phyloP scores from a whole-genome alignment of 2,888 invertebrate species.

The Monoplex corrugatus region DNA sequence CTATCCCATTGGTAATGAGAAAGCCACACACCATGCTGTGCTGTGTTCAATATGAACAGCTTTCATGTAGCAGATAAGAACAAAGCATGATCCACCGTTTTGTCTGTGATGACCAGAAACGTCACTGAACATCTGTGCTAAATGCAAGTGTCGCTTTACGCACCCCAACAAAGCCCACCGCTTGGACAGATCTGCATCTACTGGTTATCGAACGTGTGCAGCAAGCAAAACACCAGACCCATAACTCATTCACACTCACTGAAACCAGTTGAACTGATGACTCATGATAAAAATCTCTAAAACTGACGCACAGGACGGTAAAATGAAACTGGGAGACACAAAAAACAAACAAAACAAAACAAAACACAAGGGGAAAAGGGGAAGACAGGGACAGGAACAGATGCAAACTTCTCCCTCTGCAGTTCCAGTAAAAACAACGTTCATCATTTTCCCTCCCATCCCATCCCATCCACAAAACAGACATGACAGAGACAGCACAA shows the following conservation, averaged over 20 bases:
- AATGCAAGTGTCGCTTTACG: too few species aligned
- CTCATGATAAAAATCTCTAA: constrained; percentile 42
- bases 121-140: too few species aligned
- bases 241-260: not conserved
- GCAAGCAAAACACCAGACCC: not conserved
- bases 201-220: constrained; percentile 24
- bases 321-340: too few species aligned
- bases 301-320: too few species aligned
- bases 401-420: not conserved
- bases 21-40: too few species aligned
- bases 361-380: not conserved
- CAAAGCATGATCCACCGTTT: too few species aligned
- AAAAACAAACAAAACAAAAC: not conserved
- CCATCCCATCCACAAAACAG: not conserved
- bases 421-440: not conserved
- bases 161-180: not conserved
- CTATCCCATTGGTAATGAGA: too few species aligned
- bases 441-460: not conserved
- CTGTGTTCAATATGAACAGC: too few species aligned
- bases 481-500: not conserved
- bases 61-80: too few species aligned
- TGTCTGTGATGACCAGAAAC: too few species aligned
- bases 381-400: not conserved
- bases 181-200: constrained; percentile 24
- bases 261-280: constrained; percentile 40